phyloP scores from a whole-genome alignment of 2,113 vertebrate species.

The Gracilinanus agilis region DNA sequence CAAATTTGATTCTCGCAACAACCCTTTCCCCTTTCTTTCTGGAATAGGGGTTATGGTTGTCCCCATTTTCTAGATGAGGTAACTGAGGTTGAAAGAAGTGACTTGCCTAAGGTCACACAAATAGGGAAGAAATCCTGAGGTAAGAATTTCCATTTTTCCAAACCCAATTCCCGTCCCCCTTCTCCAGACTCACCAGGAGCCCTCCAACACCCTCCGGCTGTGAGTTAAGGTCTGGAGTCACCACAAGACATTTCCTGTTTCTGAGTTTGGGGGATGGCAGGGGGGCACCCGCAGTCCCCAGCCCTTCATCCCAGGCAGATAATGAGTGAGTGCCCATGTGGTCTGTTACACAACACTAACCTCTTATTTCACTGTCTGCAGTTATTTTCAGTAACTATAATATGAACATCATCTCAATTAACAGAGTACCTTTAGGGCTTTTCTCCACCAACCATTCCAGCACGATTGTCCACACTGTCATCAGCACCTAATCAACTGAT shows the following conservation, averaged over 20 bases:
- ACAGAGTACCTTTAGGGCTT: constrained; percentile 85
- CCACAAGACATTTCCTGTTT: constrained; percentile 22
- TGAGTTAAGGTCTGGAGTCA: neutral
- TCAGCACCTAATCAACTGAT: constrained; percentile 92
- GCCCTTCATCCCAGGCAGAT: constrained; percentile 61
- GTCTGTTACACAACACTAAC: constrained; percentile 74
- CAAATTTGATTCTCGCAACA: neutral
- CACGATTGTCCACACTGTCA: constrained; percentile 86
- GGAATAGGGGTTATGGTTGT: neutral
- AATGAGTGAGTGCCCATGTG: constrained; percentile 78
- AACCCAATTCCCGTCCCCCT: neutral
- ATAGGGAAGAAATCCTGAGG: neutral
- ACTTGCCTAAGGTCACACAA: neutral
- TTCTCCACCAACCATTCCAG: constrained; percentile 81
- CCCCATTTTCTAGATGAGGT: neutral
- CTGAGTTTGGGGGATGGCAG: neutral
- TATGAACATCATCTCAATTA: constrained; percentile 88
- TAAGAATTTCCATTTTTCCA: neutral
- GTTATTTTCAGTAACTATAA: constrained; percentile 82
- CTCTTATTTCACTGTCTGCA: constrained; percentile 79
- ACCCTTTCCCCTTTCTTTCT: neutral
- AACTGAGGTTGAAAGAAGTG: neutral
- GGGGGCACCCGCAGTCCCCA: neutral
- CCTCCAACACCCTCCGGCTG: neutral
- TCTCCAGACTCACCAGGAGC: neutral